phyloP scores from a whole-genome alignment of 2,797 vertebrate species.

The Acropternis orthonyx region DNA sequence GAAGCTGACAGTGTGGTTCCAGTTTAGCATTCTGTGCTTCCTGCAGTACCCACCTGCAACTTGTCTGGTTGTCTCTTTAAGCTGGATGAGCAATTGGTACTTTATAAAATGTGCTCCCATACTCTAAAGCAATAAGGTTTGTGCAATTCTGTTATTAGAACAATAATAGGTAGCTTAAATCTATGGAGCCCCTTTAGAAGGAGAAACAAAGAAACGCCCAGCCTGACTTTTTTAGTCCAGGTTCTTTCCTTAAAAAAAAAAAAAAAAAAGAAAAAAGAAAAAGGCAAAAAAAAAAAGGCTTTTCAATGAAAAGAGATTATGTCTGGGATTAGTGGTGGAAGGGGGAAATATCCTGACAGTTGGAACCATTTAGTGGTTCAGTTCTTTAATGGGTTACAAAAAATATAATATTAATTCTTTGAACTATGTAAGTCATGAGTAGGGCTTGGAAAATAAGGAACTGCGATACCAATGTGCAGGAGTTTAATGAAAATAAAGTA shows the following conservation, averaged over 20 bases:
- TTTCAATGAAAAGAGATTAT: background rate
- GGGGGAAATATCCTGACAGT: background rate
- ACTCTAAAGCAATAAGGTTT: background rate
- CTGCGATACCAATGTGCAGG: background rate
- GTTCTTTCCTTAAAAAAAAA: background rate
- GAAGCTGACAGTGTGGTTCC: background rate
- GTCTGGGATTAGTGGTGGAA: background rate
- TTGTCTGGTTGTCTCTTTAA: background rate
- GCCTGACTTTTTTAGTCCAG: background rate
- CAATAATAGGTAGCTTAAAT: background rate
- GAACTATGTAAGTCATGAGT: background rate
- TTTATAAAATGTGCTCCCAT: background rate
- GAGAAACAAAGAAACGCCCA: background rate
- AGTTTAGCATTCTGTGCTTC: background rate
- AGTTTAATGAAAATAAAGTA: conserved; percentile 20
- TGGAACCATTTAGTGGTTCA: background rate
- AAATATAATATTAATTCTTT: background rate
- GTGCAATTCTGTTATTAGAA: background rate
- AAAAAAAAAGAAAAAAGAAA: background rate
- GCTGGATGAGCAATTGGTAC: background rate
- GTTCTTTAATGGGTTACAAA: background rate
- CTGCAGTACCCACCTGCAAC: background rate
- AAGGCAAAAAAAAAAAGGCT: background rate
- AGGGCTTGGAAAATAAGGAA: background rate
- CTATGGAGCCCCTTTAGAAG: background rate